Conservation (phyloP, 2,113 vertebrate genomes). For the Chunga burmeisteri region DNA sequence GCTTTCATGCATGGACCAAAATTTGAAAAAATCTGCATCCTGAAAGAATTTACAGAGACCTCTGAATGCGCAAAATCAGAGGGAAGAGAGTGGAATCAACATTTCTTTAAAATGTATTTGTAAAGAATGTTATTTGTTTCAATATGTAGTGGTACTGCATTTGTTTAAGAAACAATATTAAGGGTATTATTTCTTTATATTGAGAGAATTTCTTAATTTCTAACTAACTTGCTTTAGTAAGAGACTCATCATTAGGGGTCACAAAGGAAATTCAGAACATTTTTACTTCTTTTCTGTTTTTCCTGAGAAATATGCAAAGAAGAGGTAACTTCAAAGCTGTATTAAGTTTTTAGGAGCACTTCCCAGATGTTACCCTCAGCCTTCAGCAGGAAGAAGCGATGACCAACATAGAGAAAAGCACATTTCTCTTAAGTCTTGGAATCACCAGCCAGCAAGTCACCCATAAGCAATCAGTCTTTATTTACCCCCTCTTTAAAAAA, state of each 20-base stretch:
- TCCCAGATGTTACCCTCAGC: background rate
- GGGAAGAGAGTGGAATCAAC: background rate
- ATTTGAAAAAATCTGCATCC: background rate
- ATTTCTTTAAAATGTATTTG: background rate
- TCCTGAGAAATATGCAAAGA: background rate
- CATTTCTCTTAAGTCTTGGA: background rate
- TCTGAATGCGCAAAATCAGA: background rate
- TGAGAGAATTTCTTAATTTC: background rate
- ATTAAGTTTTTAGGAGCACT: background rate
- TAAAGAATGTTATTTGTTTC: background rate
- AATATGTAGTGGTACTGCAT: background rate
- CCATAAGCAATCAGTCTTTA: background rate
- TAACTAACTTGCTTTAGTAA: background rate
- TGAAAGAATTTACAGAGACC: background rate
- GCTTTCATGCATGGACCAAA: background rate
- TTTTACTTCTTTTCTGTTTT: background rate
- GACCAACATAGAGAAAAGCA: background rate
- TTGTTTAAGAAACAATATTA: background rate
- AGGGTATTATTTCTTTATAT: background rate
- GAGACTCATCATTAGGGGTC: background rate
- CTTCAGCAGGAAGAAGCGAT: background rate
- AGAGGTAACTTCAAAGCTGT: background rate
- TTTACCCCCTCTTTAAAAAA: background rate
- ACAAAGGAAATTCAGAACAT: background rate
- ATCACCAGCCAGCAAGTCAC: background rate